Conservation (phyloP, 2,113 vertebrate species). For the Gymnorhina tibicen region DNA sequence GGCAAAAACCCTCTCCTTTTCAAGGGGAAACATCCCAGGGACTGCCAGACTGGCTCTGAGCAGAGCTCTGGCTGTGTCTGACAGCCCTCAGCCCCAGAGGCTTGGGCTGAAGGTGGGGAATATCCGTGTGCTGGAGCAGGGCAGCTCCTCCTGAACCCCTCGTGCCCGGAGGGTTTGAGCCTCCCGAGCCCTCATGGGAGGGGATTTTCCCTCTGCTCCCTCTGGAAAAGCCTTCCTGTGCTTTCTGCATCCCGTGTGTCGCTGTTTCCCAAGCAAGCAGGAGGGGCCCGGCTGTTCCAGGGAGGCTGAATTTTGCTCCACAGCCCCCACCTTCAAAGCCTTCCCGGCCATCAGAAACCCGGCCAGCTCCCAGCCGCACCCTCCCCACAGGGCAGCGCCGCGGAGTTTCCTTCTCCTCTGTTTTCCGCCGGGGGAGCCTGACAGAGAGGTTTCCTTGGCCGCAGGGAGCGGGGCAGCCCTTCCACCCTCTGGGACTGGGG, state of each 20-base stretch:
- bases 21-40: neutral
- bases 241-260: neutral
- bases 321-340: neutral
- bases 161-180: neutral
- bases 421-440: neutral
- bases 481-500: neutral
- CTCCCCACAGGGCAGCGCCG: neutral
- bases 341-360: neutral
- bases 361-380: neutral
- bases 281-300: neutral
- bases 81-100: neutral
- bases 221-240: neutral
- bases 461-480: neutral
- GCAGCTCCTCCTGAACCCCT: neutral
- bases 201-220: neutral
- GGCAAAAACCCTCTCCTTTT: neutral
- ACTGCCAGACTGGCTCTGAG: neutral
- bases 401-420: neutral
- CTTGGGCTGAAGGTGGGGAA: neutral
- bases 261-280: neutral
- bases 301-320: neutral
- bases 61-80: neutral
- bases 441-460: neutral
- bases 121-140: neutral
- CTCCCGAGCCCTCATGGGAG: neutral